Base-by-base conservation (phyloP, 2,113 vertebrate species). In the Potamarius usumacintae region DNA sequence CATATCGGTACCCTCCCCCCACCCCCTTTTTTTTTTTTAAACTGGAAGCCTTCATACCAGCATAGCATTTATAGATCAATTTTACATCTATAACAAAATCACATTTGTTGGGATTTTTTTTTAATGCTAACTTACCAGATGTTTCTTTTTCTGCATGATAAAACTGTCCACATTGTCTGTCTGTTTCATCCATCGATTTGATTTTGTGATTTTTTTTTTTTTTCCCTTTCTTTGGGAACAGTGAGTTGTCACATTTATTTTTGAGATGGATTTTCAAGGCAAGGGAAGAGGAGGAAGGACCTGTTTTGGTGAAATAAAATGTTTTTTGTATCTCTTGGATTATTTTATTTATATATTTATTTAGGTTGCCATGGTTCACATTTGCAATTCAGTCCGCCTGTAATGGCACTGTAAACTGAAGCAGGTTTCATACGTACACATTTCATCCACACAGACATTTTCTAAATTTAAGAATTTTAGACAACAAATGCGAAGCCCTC, bases 291-390 rank as follows among this genome's bases (percentile, higher is more conserved):
- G 72, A 79, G 81, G 57, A 63, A 72, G 74, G 85, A 7, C 9
- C 80, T 84, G 85, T 88, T 90, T 87, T 88, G 82, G 48, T 55
- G 71, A 85, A 85, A 87, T 88, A 34, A 84, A 86, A 90, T 67
- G 74, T 88, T 88, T 90, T 90, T 87, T 88, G 82, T 87, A 88
- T 18, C 22, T 86, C 72, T 22, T 63, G 25, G 25, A 27, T 85
- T 14, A 71, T 52, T 63, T 71, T 18, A n/a, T 55, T 67, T 20
- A 80, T 50, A 18, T 34, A n/a, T 22, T 78, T 22, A 71, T 50
- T 65, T 20, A 22, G 20, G 25, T 62, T 83, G 42, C 80, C 3
- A 55, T 65, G 62, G 27, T 22, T 42, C 14, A 5, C 60, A 74
- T 85, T 85, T 87, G 25, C 78, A 50, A 76, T 86, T 62, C 48